A percentile compares a stretch with the other conserved stretches of the same genome.
Conservation (phyloP, 2,797 vertebrate species). For the Crocidura indochinensis region DNA sequence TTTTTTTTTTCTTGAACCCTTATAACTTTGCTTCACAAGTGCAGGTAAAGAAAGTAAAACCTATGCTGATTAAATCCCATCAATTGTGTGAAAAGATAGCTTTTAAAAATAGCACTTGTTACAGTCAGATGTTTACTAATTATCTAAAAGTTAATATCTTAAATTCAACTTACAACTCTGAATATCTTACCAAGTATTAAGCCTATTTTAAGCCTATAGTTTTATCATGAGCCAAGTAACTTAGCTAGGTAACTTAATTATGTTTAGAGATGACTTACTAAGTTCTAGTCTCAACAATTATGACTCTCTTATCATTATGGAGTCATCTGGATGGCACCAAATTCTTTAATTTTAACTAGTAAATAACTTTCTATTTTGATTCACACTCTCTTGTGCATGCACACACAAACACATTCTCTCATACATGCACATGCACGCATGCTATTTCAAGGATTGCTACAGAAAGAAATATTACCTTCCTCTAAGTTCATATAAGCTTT, state of each 20-base stretch:
- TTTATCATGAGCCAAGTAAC: not conserved
- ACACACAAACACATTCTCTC: no score
- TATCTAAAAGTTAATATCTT: not conserved
- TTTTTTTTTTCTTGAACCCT: not conserved
- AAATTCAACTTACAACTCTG: not conserved
- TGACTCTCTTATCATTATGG: not conserved
- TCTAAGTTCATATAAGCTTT: not conserved
- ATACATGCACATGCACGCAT: not conserved
- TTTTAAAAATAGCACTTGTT: slow-evolving; percentile 7
- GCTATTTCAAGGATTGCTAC: not conserved
- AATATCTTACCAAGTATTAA: not conserved
- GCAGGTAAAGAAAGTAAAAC: not conserved
- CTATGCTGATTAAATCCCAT: not conserved
- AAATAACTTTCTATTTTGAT: not conserved
- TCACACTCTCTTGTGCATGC: no score
- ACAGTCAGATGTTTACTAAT: not conserved
- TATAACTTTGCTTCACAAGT: not conserved
- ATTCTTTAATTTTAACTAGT: not conserved
- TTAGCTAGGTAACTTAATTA: no score
- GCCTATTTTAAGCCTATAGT: not conserved
- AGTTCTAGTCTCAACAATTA: not conserved
- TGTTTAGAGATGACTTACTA: not conserved
- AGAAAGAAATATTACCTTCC: slow-evolving; percentile 33
- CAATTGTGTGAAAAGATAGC: not conserved
- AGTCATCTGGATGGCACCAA: not conserved